These are phyloP conservation scores for Epinephelus cyanopodus DNA, from an alignment of 2,113 vertebrate species.

Conservation along the genomic window DNA sequence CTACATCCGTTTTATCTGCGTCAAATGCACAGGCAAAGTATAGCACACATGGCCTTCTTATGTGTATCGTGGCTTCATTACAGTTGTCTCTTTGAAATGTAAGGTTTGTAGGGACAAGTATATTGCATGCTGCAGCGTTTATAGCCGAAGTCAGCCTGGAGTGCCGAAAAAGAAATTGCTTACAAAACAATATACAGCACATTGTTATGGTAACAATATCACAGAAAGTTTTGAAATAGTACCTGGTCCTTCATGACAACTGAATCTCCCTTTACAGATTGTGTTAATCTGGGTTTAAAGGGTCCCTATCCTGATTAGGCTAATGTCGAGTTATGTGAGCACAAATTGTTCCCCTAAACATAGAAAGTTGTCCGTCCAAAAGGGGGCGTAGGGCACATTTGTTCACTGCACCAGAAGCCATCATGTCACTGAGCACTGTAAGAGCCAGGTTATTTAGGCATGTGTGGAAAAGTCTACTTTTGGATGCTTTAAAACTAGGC, in stretches of 20 bases:
- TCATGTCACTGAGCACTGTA: too few species aligned
- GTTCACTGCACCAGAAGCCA: neutral
- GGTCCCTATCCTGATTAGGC: neutral
- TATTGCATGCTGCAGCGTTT: neutral
- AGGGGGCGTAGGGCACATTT: neutral
- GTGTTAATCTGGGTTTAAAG: neutral
- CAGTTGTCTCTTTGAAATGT: constrained; percentile 3
- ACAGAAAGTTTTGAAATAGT: neutral
- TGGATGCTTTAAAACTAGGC: too few species aligned
- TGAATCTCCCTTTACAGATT: neutral
- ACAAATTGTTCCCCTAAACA: neutral
- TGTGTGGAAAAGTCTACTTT: too few species aligned
- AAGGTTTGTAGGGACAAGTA: neutral
- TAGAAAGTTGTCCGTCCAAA: neutral
- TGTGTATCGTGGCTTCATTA: constrained; percentile 1
- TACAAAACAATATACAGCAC: too few species aligned
- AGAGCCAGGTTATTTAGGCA: too few species aligned
- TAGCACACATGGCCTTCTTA: constrained; percentile 1
- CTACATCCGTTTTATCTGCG: constrained; percentile 34
- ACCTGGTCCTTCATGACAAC: neutral
- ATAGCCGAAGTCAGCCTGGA: neutral
- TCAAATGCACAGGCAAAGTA: constrained; percentile 28
- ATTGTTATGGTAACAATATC: neutral
- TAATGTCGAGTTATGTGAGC: neutral
- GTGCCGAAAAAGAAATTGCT: neutral